Percentiles rank a stretch among this genome's conserved stretches.
phyloP scores from a whole-genome alignment of 2,113 vertebrate species.

The Varanus salvator region DNA sequence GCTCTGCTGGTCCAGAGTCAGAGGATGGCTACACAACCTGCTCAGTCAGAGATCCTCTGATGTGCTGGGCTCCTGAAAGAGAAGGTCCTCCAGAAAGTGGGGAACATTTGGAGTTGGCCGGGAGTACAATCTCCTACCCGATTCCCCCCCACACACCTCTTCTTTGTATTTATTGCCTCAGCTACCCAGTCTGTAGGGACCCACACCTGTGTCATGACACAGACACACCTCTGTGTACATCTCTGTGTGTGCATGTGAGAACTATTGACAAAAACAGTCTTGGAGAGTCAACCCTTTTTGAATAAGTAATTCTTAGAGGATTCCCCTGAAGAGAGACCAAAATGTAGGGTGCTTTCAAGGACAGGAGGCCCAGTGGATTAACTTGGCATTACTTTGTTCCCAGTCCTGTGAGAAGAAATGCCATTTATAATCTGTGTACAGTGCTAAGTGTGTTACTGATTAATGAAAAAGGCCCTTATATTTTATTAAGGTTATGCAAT shows the following conservation, averaged over 20 bases:
- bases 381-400: constrained; percentile 40
- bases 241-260: no score
- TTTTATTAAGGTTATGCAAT: constrained; percentile 71
- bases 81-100: neutral
- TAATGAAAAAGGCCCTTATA: constrained; percentile 65
- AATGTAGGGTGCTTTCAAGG: constrained; percentile 59
- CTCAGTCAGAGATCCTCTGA: neutral
- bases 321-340: constrained; percentile 49
- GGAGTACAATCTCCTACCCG: neutral
- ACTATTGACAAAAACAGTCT: neutral
- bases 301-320: constrained; percentile 17
- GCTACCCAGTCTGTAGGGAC: neutral
- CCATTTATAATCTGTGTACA: constrained; percentile 63
- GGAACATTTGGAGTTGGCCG: neutral
- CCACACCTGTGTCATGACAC: no score
- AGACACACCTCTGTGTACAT: neutral
- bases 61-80: neutral
- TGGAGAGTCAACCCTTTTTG: constrained; percentile 35
- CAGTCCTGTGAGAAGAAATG: constrained; percentile 53
- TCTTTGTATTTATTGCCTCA: neutral
- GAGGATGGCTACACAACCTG: neutral
- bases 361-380: constrained; percentile 6
- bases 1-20: neutral
- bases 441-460: constrained; percentile 61
- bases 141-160: neutral